Conservation (phyloP, 2,797 vertebrate genomes). For the Rhodeus uyekii region DNA sequence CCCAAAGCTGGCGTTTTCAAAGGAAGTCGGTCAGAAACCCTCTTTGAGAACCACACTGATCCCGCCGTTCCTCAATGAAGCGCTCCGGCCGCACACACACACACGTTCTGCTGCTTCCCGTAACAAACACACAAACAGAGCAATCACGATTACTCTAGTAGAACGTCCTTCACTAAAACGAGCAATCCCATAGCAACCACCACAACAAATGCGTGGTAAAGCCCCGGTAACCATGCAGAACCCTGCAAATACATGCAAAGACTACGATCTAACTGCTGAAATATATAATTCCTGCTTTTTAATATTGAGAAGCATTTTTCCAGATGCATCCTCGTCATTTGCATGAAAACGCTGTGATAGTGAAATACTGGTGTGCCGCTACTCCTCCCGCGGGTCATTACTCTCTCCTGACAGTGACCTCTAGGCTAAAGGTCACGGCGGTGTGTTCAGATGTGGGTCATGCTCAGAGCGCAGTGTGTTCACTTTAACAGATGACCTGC, state of each 20-base stretch:
- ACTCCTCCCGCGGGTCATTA: not conserved
- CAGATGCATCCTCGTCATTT: not conserved
- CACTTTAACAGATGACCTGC: conserved; percentile 4
- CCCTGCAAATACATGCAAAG: not conserved
- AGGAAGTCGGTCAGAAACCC: conserved; percentile 11
- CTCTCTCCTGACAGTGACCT: conserved; percentile 27
- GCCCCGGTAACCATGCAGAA: no score
- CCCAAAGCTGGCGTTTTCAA: conserved; percentile 26
- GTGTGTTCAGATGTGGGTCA: conserved; percentile 45
- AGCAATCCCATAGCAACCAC: not conserved
- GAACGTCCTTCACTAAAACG: not conserved
- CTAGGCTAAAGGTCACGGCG: conserved; percentile 57
- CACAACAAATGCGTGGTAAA: not conserved
- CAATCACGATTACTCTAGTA: no score
- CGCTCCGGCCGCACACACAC: not conserved
- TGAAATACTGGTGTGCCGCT: not conserved
- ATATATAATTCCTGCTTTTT: not conserved
- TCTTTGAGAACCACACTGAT: conserved; percentile 36
- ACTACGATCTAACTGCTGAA: not conserved
- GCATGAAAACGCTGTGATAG: not conserved
- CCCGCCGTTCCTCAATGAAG: conserved; percentile 38
- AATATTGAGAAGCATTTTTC: not conserved
- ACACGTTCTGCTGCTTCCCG: not conserved
- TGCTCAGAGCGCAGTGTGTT: conserved; percentile 27
- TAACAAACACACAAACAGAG: not conserved